Evolutionary conservation across 2,113 vertebrate species (phyloP), one percentile per base, ranked within the genome.

Genomic region (Cyphomyrus discorhynchus): DNA sequence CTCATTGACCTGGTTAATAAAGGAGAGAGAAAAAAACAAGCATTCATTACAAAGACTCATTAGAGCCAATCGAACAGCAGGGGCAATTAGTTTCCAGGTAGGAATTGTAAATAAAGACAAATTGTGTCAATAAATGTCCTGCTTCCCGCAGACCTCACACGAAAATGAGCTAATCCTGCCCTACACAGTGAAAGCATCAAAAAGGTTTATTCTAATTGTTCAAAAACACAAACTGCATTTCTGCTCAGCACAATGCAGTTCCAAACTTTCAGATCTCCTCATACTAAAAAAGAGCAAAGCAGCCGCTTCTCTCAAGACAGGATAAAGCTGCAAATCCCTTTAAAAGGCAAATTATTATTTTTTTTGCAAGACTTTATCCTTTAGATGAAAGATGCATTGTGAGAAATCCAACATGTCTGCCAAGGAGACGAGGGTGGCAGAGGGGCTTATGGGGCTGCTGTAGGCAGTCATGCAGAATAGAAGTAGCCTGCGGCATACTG

Each of bases 1-100:
- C 90, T 98, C 97, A 89, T 97, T 99, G 88, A 99, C 97, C 98
- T 99, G 42, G 85, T 80, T 89, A 47, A 89, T 27, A 42, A 88
- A n/a, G 35, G 1, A 80, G 74, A 42, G 74, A 42, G 15, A 77
- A 49, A 89, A 11, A 8, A 42, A 87, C 66, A 89, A 2, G 66
- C 24, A 21, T 62, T 31, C 52, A 17, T 90, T 19, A 62, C n/a
- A 56, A 89, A 52, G 58, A n/a, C 77, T 46, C 70, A 70, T 58
- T 84, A 45, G 70, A 53, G 39, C 6, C 70, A 84, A 39, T 42
- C 15, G 9, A 46, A 39, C 52, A 85, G 53, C 27, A 46, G 50
- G 39, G 39, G 27, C 35, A 89, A 89, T 24, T 62, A 80, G 5
- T 39, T 53, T 42, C 3, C 52, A 45, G 87, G 58, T 35, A 50